Evolutionary conservation across 2,797 vertebrate species (phyloP).

Genomic region (Mionectes olivaceus): DNA sequence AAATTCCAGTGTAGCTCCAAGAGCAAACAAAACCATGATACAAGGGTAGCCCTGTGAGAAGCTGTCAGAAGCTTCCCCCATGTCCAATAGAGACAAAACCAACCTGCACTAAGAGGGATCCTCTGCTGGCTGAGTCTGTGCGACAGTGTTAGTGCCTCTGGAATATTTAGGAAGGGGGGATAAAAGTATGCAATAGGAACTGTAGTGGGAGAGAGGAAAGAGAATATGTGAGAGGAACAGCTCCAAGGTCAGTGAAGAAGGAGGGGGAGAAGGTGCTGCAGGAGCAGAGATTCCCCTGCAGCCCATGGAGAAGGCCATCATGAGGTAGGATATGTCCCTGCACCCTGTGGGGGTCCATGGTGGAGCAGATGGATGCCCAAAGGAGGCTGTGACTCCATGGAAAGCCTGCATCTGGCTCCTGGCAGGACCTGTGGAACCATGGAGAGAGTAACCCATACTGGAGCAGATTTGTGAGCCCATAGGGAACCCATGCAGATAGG

Average conservation of each 20-base stretch:
- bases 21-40: too few species aligned
- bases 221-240: not conserved
- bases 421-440: too few species aligned
- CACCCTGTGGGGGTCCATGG: too few species aligned
- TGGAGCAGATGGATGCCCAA: not conserved
- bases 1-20: too few species aligned
- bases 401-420: not conserved
- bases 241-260: not conserved
- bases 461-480: not conserved
- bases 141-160: not conserved
- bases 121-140: not conserved
- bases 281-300: not conserved
- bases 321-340: accelerated
- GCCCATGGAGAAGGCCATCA: accelerated
- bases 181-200: too few species aligned
- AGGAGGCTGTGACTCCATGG: not conserved
- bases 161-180: not conserved
- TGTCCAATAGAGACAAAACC: not conserved
- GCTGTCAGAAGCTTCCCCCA: not conserved
- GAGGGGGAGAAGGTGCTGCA: not conserved
- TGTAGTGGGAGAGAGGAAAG: not conserved
- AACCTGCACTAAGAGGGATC: not conserved
- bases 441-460: not conserved
- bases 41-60: not conserved
- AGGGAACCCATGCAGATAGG: accelerated